phyloP scores from a whole-genome alignment of 2,797 vertebrate genomes.

The Antrozous pallidus region DNA sequence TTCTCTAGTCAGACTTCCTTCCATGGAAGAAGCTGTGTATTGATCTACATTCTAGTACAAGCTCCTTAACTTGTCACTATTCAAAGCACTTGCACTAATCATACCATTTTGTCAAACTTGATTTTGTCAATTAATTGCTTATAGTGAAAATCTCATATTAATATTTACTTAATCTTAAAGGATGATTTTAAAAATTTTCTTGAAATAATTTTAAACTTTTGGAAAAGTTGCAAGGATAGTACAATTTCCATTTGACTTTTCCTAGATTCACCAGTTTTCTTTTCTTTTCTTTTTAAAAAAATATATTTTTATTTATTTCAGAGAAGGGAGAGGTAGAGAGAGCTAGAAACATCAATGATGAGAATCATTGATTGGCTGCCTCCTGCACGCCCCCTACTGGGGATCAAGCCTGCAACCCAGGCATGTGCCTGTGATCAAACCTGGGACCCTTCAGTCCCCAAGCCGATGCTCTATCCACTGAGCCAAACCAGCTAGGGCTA shows the following conservation, averaged over 20 bases:
- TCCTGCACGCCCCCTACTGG: no score
- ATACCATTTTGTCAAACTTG: constrained; percentile 23
- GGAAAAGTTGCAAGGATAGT: not conserved
- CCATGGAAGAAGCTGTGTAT: not conserved
- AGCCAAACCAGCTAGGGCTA: no score
- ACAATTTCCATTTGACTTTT: not conserved
- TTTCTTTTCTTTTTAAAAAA: no score
- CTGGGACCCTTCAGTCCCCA: no score
- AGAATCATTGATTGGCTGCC: no score
- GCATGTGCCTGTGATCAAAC: no score
- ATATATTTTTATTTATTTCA: no score
- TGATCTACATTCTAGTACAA: not conserved
- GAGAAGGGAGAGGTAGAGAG: no score
- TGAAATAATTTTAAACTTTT: constrained; percentile 37
- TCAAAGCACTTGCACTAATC: not conserved
- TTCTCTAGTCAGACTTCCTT: not conserved
- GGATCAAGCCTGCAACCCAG: no score
- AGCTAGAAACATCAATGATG: no score
- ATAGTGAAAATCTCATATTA: constrained; percentile 31
- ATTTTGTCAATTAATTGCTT: constrained; percentile 12
- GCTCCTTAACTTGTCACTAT: not conserved
- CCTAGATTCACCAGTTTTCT: not conserved
- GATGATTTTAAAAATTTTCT: constrained; percentile 7
- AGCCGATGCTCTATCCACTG: no score
- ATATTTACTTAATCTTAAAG: constrained; percentile 25